These are phyloP conservation scores for Bibio marci DNA, from an alignment of 2,888 invertebrate species.

Conservation along the genomic window DNA sequence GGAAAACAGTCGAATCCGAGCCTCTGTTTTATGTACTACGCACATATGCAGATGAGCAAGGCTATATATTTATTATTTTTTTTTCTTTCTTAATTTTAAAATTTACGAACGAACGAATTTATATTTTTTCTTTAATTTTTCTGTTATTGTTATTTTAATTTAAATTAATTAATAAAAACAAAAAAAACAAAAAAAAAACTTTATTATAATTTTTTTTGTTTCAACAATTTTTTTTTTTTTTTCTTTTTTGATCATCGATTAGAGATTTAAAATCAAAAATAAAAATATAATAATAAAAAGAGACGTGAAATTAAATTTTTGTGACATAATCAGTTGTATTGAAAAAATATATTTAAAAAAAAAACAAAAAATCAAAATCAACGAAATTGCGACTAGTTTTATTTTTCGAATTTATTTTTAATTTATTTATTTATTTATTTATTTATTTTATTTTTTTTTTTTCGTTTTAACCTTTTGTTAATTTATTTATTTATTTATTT, in stretches of 20 bases:
- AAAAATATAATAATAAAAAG: not conserved
- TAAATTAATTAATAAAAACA: not conserved
- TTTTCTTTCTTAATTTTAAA: not conserved
- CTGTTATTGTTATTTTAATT: not conserved
- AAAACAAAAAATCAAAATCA: no score
- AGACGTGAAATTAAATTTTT: not conserved
- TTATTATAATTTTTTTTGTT: not conserved
- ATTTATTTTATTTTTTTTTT: no score
- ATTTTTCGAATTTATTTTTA: not conserved
- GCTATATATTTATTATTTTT: no score
- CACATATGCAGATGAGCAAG: no score
- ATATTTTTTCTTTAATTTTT: not conserved
- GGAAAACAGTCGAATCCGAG: constrained; percentile 24
- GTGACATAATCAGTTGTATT: no score
- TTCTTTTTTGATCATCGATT: not conserved
- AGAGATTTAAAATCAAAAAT: not conserved
- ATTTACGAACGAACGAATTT: constrained; percentile 5
- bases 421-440: not conserved
- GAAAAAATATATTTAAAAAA: no score
- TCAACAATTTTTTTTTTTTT: not conserved
- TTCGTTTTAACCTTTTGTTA: not conserved
- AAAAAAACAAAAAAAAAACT: no score
- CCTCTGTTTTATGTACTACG: constrained; percentile 18
- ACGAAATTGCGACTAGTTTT: no score
- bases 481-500: not conserved